Percentiles rank a stretch among this genome's conserved stretches.
Conservation (phyloP, 1,140 invertebrate species). For the Drosophila truncata region DNA sequence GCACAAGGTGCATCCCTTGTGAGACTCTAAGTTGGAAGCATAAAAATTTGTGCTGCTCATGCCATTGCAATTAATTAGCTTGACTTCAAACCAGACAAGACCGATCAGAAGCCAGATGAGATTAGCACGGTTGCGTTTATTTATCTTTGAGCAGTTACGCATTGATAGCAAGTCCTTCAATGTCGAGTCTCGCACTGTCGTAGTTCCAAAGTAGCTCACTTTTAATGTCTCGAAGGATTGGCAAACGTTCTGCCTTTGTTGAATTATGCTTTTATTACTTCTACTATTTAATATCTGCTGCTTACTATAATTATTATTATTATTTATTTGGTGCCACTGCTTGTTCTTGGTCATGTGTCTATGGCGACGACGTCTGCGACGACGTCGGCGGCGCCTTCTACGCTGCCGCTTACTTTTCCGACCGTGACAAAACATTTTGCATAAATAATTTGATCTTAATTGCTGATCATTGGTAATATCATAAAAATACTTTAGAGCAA, state of each 20-base stretch:
- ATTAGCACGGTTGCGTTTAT: conserved; percentile 68
- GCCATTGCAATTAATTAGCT: conserved; percentile 73
- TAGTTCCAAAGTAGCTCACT: conserved; percentile 20
- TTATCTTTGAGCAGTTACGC: conserved; percentile 46
- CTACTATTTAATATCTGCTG: conserved; percentile 1
- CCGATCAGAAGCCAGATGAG: conserved; percentile 80
- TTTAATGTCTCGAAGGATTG: conserved; percentile 33
- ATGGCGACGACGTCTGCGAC: conserved; percentile 49
- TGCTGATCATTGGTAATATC: conserved; percentile 71
- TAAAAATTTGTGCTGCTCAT: conserved; percentile 52
- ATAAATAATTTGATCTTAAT: conserved; percentile 66
- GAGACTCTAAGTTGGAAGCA: conserved; percentile 56
- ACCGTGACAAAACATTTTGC: conserved; percentile 71
- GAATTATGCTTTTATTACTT: conserved; percentile 22
- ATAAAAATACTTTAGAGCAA: conserved; percentile 43
- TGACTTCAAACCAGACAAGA: conserved; percentile 77
- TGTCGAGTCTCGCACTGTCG: conserved; percentile 25
- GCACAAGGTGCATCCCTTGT: conserved; percentile 66
- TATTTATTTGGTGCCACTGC: conserved; percentile 9
- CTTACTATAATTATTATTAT: not conserved
- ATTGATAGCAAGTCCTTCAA: conserved; percentile 38
- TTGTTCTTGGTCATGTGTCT: conserved; percentile 18
- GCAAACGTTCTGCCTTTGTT: conserved; percentile 17
- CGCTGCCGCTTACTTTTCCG: conserved; percentile 52
- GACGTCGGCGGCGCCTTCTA: conserved; percentile 52